Base-by-base conservation (phyloP, 1,140 invertebrate genomes). In the Eufriesea mexicana region DNA sequence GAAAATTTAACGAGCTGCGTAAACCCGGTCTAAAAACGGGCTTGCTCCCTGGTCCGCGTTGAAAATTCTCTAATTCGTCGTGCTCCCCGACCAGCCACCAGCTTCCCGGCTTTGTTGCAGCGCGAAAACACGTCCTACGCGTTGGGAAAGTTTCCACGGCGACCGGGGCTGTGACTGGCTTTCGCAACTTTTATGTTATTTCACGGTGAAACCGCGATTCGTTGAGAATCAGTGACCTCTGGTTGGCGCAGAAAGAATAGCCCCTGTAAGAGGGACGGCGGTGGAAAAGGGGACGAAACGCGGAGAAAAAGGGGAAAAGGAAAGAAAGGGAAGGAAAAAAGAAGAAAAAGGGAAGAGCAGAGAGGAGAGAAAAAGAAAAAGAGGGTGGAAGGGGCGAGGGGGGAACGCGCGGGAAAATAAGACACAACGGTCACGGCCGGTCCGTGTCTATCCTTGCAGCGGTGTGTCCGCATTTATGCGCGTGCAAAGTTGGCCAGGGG, bases 401-500 rank as follows among this genome's bases (percentile, higher is more conserved):
- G 4, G 5, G 23, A 66, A 47, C 49, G 57, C 28, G 42, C n/a
- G 25, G 20, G 23, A 59, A 72, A 62, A 49, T 61, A 75, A 75
- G 25, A 25, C 18, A 9, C 16, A 62, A 25, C 0, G 2, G 9
- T 1, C 12, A 4, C 8, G 8, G 28, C 23, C 7, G 2, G 14
- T 5, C 35, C 4, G n/a, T 49, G 45, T 80, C 12, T n/a, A 8
- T 68, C 42, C 14, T 18, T 25, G 66, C 18, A 59, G 55, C 83
- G 61, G 23, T 62, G 61, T n/a, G 61, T 54, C 42, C 16, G 54
- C 62, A 42, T 79, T 78, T 59, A 72, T 45, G 61, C 35, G 74
- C 16, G 62, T 72, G 66, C 35, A 78, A 84, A 86, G 75, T 84
- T 79, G 49, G 64, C 62, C 74, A 68, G 51, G 54, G 42, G 70